Base-by-base conservation (phyloP, 2,888 invertebrate genomes). In the Iselma pallidipennis region DNA sequence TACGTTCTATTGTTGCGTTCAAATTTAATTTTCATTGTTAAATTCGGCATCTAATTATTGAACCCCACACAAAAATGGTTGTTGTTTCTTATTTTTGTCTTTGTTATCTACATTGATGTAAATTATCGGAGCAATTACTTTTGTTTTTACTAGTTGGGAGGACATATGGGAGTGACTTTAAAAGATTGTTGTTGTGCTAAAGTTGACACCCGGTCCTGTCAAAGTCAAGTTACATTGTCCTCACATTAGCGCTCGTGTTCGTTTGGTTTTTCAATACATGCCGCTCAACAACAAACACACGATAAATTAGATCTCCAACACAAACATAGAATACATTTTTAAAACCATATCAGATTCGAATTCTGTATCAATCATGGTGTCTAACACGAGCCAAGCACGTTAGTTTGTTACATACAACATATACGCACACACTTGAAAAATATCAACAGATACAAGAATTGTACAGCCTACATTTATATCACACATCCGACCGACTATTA, bases 261-360 rank as follows among this genome's bases (percentile, higher is more conserved):
- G 49, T 59, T 45, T 37, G 52, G 31, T 57, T 57, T 50, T 57
- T 50, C 19, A 23, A n/a, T 23, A 45, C 23, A 45, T 42, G 60
- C 49, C 63, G 63, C 55, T 60, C 56, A 62, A 45, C 55, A 37
- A 65, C 66, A 63, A 66, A 65, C 63, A 61, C 50, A 60, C 50
- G 63, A 69, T 69, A 68, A 69, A 69, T 69, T 69, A 66, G 63
- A 68, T 62, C 68, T 68, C 67, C 63, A 51, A 37, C 45, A 57
- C 56, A 57, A 66, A 69, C 69, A 69, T 50, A 58, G 62, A 69
- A 69, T 69, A 68, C 66, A 69, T 69, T 69, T 69, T 69, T 69
- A 67, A 69, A 59, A 60, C 59, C 56, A 59, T 68, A 69, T 69
- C 69, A 68, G 69, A 69, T 69, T 58, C 50, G 63, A 57, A 57